Conservation (phyloP, 2,888 invertebrate species). For the Candidula unifasciata region DNA sequence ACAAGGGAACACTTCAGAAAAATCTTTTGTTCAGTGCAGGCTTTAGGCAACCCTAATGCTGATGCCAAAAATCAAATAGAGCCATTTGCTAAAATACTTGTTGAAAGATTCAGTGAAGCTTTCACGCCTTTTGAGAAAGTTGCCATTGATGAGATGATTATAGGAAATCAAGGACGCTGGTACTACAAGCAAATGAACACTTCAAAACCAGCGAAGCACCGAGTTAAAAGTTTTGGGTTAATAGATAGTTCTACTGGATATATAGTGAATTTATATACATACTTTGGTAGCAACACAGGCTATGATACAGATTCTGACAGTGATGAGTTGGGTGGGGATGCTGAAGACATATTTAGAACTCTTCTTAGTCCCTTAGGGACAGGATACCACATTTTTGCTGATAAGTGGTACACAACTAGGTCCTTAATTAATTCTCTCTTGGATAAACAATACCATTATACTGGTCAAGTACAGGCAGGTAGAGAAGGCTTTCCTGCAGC, state of each 20-base stretch:
- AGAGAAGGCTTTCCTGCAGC: neutral
- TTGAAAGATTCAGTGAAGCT: neutral
- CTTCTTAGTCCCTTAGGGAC: neutral
- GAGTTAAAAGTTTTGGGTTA: constrained; percentile 12
- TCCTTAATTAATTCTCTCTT: neutral
- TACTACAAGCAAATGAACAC: constrained; percentile 1
- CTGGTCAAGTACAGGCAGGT: neutral
- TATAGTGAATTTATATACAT: constrained; percentile 1
- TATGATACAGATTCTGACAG: neutral
- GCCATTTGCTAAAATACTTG: neutral
- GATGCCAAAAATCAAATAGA: neutral
- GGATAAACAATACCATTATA: neutral
- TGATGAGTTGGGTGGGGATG: neutral
- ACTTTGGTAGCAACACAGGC: neutral
- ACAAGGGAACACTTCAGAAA: neutral
- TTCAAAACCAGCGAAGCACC: constrained; percentile 18
- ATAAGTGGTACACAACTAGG: constrained; percentile 12
- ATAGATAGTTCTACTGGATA: neutral
- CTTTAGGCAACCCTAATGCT: too few relatives aligned
- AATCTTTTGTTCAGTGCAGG: neutral
- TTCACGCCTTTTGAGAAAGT: neutral
- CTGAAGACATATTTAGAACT: neutral
- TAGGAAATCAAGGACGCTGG: neutral
- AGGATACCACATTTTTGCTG: neutral
- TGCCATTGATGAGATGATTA: constrained; percentile 5